A percentile compares a stretch with the other conserved stretches of the same genome.
These are phyloP conservation scores for Silurus lanzhouensis DNA, from an alignment of 2,797 vertebrate species.

Conservation along the genomic window DNA sequence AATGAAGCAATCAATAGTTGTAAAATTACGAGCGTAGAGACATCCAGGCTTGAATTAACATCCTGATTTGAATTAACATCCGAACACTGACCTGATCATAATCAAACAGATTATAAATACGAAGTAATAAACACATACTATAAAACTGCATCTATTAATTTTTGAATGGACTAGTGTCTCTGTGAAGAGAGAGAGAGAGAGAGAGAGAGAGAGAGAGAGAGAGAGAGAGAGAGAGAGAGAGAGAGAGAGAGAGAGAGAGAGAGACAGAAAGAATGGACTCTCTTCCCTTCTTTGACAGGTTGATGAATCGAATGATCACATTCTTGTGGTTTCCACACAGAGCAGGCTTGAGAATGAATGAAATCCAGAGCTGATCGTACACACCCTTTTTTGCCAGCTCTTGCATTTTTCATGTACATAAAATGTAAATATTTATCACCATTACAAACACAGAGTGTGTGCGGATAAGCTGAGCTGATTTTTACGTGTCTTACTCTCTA, in stretches of 20 bases:
- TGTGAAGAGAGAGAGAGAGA: neutral
- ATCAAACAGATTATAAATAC: neutral
- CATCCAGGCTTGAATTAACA: neutral
- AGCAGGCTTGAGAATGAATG: constrained; percentile 42
- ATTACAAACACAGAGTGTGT: neutral
- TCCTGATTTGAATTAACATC: neutral
- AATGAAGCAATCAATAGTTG: neutral
- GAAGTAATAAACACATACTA: neutral
- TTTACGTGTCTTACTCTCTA: no score
- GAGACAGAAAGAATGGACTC: constrained; percentile 23
- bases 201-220: neutral
- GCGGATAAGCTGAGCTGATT: neutral
- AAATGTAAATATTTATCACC: constrained; percentile 20
- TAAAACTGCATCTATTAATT: neutral
- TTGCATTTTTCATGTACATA: neutral
- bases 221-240: neutral
- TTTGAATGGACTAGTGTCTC: neutral
- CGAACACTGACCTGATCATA: neutral
- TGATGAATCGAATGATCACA: constrained; percentile 53
- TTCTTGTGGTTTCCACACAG: constrained; percentile 30
- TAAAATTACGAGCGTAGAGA: neutral
- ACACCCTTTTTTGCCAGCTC: neutral
- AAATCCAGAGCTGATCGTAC: constrained; percentile 21
- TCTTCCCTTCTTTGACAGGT: constrained; percentile 44
- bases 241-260: constrained; percentile 16